Base-by-base conservation (phyloP, 2,113 vertebrate genomes). In the Mormoops blainvillei region DNA sequence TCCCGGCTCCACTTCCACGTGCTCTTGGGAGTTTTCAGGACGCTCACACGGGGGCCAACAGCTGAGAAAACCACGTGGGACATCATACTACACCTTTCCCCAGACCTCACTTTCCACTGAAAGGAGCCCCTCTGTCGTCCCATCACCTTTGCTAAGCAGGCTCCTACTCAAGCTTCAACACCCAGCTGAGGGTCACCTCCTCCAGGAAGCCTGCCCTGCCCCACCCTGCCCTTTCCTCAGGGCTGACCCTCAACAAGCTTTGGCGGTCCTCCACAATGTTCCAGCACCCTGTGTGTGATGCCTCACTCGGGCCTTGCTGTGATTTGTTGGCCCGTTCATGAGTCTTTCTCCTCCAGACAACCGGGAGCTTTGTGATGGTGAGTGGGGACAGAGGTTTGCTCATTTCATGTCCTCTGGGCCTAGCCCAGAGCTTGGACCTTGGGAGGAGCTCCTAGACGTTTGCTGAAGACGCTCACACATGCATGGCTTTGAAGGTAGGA, bases 1-100 rank as follows among this genome's bases (percentile, higher is more conserved):
- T 61, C 12, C 48, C n/a, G 0, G 0, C 26, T 70, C 36, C n/a
- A 50, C 38, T 38, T 38, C 18, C 48, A 5, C 0, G 0, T 8
- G 54, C 50, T 67, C 19, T 71, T 6, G 4, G 43, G 28, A 7
- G 58, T 61, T 12, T 54, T 85, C 41, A 3, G 5, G 33, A 24
- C 4, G 31, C 70, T n/a, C 41, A 9, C 63, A 24, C 6, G 20
- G 18, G 58, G 36, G 71, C 83, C 4, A 3, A 14, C 48, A 43
- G 31, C 24, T 38, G 7, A 28, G 48, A 45, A 19, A 81, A 45
- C 45, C 22, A 73, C 0, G 2, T 36, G 0, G 4, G 38, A 43
- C 58, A 19, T 10, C 9, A 31, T 8, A 78, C 18, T 50, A 56
- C 56, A 22, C 11, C 65, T 86, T 38, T 48, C 24, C 90, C 52